Evolutionary conservation across 1,140 invertebrate genomes (phyloP).

Genomic region (Frieseomelitta varia): DNA sequence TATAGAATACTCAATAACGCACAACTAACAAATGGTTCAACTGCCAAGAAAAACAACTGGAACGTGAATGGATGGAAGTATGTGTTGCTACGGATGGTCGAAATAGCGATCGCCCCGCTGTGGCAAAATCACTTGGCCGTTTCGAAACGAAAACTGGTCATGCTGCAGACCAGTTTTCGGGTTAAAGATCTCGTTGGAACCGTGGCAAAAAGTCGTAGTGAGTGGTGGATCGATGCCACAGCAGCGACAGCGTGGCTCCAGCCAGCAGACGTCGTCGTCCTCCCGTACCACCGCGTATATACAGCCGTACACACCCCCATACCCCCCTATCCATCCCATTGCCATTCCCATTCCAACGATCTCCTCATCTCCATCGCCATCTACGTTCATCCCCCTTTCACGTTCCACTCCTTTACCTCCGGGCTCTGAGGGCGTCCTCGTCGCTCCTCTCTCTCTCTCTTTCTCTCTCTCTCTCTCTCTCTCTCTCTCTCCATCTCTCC

Average conservation of each 20-base stretch:
- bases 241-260: constrained; percentile 78
- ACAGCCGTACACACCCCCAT: constrained; percentile 40
- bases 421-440: constrained; percentile 38
- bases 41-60: too few relatives aligned
- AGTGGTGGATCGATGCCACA: constrained; percentile 75
- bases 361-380: constrained; percentile 53
- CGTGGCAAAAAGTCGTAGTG: constrained; percentile 71
- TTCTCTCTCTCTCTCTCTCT: not conserved
- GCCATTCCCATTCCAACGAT: constrained; percentile 65
- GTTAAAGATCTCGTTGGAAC: constrained; percentile 69
- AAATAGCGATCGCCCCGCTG: constrained; percentile 15
- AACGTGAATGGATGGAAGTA: not conserved
- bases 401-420: constrained; percentile 40
- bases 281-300: constrained; percentile 48
- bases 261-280: constrained; percentile 73
- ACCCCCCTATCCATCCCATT: constrained; percentile 49
- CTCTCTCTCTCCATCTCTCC: not conserved
- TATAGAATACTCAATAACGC: not conserved
- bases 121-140: constrained; percentile 43
- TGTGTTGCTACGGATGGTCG: not conserved
- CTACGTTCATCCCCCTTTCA: constrained; percentile 39
- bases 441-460: not conserved
- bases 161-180: constrained; percentile 59
- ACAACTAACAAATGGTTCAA: not conserved
- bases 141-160: constrained; percentile 51